Evolutionary conservation across 2,797 vertebrate species (phyloP), one percentile per base, ranked within the genome.

Genomic region (Thamnophis elegans): DNA sequence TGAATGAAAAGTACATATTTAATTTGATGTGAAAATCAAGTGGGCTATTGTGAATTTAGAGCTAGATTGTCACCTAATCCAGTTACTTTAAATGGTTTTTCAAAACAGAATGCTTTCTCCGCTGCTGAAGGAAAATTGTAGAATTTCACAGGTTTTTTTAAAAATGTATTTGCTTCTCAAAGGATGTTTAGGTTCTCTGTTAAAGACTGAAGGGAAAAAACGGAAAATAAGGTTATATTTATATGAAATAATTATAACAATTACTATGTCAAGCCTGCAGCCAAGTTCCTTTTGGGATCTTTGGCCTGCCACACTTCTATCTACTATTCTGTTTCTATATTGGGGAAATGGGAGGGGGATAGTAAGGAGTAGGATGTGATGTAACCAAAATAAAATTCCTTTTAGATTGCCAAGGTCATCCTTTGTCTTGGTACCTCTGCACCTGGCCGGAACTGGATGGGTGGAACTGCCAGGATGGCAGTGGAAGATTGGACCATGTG

Each of bases 1-100:
- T 60, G 18, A 82, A 28, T 28, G 78, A 62, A 94, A 91, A 82
- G 36, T 12, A 25, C 4, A n/a, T 25, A 3, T 78, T 22, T 62
- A 87, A 26, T 94, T 85, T 92, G 18, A 59, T 28, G 8, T 91
- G 47, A 87, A 94, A 95, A 93, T 73, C 16, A 93, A 36, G 1
- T 7, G 68, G 10, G 51, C 6, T 93, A 91, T 78, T 90, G 55
- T 42, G 65, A 91, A 11, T 85, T 11, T 87, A 28, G 1, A 5
- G 6, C 36, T 91, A n/a, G 47, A 22, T 90, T 93, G 87, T 73
- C 28, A 5, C 93, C 89, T 59, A 32, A 78, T 47, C 62, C 89
- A 16, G 78, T 28, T 22, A 91, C 42, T 53, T 89, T 78, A n/a
- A 2, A 54, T 25, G n/a, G 53, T 20, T 53, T 78, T 78, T 65